Conservation (phyloP, 2,113 vertebrate species). For the Picathartes gymnocephalus region DNA sequence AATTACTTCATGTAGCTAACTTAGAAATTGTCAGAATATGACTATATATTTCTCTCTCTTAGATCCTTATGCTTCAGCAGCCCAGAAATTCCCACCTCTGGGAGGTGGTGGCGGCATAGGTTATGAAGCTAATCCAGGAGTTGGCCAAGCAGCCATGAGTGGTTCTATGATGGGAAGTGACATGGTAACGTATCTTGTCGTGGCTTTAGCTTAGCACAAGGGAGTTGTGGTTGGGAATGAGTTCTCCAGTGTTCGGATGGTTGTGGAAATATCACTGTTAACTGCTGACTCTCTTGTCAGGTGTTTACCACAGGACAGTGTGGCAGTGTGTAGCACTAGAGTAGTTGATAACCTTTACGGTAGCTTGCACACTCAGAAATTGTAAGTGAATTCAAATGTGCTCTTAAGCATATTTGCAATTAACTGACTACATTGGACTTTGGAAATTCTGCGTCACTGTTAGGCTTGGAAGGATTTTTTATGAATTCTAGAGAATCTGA, state of each 20-base stretch:
- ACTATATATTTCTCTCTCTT: constrained; percentile 61
- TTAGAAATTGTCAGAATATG: constrained; percentile 25
- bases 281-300: constrained; percentile 63
- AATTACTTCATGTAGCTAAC: not conserved
- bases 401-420: constrained; percentile 63
- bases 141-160: constrained; percentile 85
- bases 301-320: constrained; percentile 36
- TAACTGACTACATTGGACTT: constrained; percentile 61
- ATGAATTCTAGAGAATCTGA: not conserved
- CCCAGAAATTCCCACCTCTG: constrained; percentile 87
- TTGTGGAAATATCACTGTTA: constrained; percentile 42
- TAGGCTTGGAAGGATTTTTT: constrained; percentile 60
- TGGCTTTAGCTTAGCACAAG: constrained; percentile 64
- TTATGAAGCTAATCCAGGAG: constrained; percentile 90
- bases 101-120: constrained; percentile 85
- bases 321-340: constrained; percentile 60
- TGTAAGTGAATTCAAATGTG: constrained; percentile 54
- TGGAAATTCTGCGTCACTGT: constrained; percentile 58
- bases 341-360: constrained; percentile 35
- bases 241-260: constrained; percentile 15
- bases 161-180: constrained; percentile 91
- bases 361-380: constrained; percentile 41
- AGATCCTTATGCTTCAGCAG: constrained; percentile 88
- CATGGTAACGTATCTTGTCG: constrained; percentile 96
- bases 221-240: constrained; percentile 40